phyloP scores from a whole-genome alignment of 2,888 invertebrate species.

The Nemurella pictetii region DNA sequence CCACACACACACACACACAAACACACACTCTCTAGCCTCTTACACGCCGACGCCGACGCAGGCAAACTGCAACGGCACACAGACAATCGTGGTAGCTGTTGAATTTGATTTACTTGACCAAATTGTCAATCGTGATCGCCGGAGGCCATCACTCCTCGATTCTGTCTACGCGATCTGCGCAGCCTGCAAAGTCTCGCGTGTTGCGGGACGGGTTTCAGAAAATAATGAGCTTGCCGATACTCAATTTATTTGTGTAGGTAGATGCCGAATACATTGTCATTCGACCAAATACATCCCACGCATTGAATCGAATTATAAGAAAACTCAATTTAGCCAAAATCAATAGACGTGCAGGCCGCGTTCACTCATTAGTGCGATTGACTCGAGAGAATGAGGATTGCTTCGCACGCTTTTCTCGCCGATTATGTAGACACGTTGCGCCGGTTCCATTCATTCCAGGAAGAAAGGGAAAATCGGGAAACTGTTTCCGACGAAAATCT shows the following conservation, averaged over 20 bases:
- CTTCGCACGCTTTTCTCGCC: neutral
- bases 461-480: neutral
- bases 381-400: neutral
- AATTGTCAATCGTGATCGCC: conserved; percentile 31
- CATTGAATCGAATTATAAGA: conserved; percentile 12
- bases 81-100: conserved; percentile 14
- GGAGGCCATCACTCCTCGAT: conserved; percentile 7
- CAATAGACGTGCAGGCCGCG: neutral
- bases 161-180: neutral
- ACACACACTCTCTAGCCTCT: too few relatives aligned
- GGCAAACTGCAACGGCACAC: neutral
- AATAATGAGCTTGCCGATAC: conserved; percentile 19
- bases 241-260: conserved; percentile 19
- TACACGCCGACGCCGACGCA: neutral
- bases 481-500: neutral
- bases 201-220: conserved; percentile 18
- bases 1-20: too few relatives aligned
- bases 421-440: neutral
- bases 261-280: conserved; percentile 17
- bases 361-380: neutral
- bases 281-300: conserved; percentile 18
- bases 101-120: conserved; percentile 30
- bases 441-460: neutral
- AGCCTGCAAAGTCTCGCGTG: conserved; percentile 12
- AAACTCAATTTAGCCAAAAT: conserved; percentile 9